Evolutionary conservation across 2,113 vertebrate genomes (phyloP).

Genomic region (Ictidomys tridecemlineatus): DNA sequence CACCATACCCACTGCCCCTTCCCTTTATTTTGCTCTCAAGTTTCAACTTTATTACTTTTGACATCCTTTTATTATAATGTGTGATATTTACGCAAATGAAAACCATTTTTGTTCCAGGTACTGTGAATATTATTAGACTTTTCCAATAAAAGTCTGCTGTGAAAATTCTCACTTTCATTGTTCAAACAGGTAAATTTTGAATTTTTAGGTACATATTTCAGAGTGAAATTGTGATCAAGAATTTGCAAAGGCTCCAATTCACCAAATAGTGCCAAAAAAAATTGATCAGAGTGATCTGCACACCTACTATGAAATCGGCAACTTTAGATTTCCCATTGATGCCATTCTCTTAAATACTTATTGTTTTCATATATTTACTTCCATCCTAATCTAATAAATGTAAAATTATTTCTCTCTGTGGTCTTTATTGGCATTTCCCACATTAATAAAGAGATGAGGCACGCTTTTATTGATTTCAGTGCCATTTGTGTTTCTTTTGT

Average conservation of each 20-base stretch:
- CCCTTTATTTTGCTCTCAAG: background rate
- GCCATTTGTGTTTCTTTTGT: background rate
- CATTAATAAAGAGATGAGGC: background rate
- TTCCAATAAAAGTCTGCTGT: background rate
- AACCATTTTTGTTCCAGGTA: background rate
- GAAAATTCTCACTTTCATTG: background rate
- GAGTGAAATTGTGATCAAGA: background rate
- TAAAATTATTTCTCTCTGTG: background rate
- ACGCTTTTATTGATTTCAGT: background rate
- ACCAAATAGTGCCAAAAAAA: background rate
- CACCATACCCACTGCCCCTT: background rate
- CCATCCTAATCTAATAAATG: background rate
- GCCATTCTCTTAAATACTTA: background rate
- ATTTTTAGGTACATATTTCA: background rate
- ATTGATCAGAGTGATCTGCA: background rate
- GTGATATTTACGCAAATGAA: background rate
- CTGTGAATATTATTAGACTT: background rate
- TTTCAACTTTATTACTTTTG: slow-evolving; percentile 13
- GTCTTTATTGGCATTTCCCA: background rate
- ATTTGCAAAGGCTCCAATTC: background rate
- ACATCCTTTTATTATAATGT: background rate
- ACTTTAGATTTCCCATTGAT: background rate
- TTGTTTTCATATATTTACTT: background rate
- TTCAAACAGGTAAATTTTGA: background rate
- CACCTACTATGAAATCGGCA: background rate